A percentile compares a stretch with the other conserved stretches of the same genome.
phyloP scores from a whole-genome alignment of 1,140 invertebrate genomes.

The Leptinotarsa undecemlineata region DNA sequence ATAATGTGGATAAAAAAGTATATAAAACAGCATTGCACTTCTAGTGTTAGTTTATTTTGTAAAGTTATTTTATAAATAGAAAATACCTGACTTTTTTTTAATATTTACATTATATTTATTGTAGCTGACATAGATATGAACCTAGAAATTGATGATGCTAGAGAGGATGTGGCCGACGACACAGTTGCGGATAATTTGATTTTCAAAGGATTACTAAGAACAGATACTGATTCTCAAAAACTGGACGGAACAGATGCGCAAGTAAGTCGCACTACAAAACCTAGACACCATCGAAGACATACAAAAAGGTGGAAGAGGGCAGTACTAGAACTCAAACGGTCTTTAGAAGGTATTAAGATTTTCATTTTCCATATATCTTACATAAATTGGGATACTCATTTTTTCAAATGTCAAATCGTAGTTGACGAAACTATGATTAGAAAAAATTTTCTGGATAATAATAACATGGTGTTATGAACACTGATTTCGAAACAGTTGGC shows the following conservation, averaged over 20 bases:
- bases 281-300: constrained; percentile 35
- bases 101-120: neutral
- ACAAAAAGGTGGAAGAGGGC: constrained; percentile 28
- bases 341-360: constrained; percentile 15
- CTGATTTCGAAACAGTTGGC: too few species aligned
- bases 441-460: too few species aligned
- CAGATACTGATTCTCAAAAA: constrained; percentile 23
- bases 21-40: neutral
- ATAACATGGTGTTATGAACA: too few species aligned
- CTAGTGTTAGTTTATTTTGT: neutral
- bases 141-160: neutral
- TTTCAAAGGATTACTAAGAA: constrained; percentile 27
- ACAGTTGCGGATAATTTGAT: neutral
- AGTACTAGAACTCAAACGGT: constrained; percentile 29
- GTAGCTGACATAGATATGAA: neutral
- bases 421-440: too few species aligned
- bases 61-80: neutral
- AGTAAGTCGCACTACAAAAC: constrained; percentile 10
- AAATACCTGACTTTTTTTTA: neutral
- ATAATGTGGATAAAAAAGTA: neutral
- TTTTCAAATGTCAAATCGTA: too few species aligned
- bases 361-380: too few species aligned
- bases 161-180: constrained; percentile 4
- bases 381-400: too few species aligned
- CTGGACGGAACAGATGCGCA: neutral